Conservation (phyloP, 2,888 invertebrate species). For the Chirona hameri region DNA sequence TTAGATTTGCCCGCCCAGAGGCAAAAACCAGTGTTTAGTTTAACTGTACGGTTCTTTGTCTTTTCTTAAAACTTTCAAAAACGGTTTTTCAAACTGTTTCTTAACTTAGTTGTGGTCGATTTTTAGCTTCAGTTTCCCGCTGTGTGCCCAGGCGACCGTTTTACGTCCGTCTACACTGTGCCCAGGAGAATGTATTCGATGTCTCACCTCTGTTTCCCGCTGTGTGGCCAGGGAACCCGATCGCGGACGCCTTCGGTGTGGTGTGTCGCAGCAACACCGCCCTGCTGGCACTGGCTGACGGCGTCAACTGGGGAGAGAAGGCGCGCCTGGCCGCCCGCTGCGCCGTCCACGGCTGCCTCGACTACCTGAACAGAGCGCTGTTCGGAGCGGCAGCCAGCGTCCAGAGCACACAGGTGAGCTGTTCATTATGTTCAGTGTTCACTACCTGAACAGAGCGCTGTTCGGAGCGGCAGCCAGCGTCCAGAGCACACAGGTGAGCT, state of each 20-base stretch:
- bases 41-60: too few species aligned
- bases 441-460: too few species aligned
- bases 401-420: not conserved
- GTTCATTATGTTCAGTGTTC: not conserved
- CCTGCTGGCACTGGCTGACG: conserved; percentile 77
- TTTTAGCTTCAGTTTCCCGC: too few species aligned
- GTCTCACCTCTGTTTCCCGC: not conserved
- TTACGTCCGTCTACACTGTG: too few species aligned
- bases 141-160: too few species aligned
- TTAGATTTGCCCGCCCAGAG: too few species aligned
- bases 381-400: conserved; percentile 48
- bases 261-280: conserved; percentile 65
- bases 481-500: too few species aligned
- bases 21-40: too few species aligned
- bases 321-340: conserved; percentile 78
- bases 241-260: conserved; percentile 82
- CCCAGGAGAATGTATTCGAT: not conserved
- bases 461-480: too few species aligned
- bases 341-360: conserved; percentile 77
- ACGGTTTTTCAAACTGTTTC: too few species aligned
- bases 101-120: too few species aligned
- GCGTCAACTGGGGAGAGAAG: conserved; percentile 89
- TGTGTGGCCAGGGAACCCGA: conserved; percentile 67
- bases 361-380: conserved; percentile 71
- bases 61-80: too few species aligned